Evolutionary conservation across 2,113 vertebrate species (phyloP).

Genomic region (Actenoides lindsayi): DNA sequence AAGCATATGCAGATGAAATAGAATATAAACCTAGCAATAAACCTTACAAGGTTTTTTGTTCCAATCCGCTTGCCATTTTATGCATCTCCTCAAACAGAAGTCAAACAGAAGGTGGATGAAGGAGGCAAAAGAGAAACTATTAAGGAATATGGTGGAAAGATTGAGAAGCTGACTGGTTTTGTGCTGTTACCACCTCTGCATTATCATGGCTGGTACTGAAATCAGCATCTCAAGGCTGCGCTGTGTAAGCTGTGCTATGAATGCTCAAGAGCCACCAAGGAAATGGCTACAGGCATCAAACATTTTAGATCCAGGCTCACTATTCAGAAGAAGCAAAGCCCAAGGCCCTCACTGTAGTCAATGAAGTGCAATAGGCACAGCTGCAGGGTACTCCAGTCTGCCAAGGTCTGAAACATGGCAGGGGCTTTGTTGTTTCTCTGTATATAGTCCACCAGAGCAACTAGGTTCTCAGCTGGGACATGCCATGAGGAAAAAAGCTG

Average conservation of each 20-base stretch:
- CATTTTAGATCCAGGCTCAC: not conserved
- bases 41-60: not conserved
- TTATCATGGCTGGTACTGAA: not conserved
- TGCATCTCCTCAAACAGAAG: not conserved
- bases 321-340: not conserved
- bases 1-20: not conserved
- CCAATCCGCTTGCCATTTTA: not conserved
- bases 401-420: rapidly evolving
- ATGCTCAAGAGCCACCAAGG: not conserved
- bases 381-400: not conserved
- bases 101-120: not conserved
- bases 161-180: not conserved
- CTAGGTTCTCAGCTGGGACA: rapidly evolving
- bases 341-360: not conserved
- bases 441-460: not conserved
- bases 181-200: not conserved
- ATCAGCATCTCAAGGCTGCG: not conserved
- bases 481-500: not conserved
- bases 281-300: not conserved
- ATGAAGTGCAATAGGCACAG: not conserved
- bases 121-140: not conserved
- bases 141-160: not conserved
- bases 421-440: not conserved
- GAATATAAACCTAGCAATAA: not conserved
- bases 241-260: not conserved